Evolutionary conservation across 2,113 vertebrate genomes (phyloP).

Genomic region (Aegotheles bennettii): DNA sequence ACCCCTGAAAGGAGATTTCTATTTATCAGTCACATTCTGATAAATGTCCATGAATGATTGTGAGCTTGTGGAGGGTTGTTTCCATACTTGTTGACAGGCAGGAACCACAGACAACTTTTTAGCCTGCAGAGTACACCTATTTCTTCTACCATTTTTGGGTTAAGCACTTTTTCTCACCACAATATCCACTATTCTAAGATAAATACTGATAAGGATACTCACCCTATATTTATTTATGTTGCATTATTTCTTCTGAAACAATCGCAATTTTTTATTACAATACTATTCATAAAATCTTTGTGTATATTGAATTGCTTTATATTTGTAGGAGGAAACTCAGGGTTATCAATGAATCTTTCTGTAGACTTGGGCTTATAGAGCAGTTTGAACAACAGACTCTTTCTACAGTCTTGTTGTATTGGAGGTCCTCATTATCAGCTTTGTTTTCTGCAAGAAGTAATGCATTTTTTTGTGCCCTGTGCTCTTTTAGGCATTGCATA

Average conservation of each 20-base stretch:
- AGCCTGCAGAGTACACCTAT: neutral
- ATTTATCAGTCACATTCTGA: neutral
- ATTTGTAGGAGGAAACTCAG: neutral
- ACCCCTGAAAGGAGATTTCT: neutral
- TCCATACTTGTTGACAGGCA: neutral
- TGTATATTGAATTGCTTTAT: neutral
- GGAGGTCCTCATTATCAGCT: neutral
- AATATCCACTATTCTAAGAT: neutral
- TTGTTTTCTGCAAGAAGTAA: neutral
- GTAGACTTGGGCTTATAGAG: neutral
- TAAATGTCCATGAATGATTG: neutral
- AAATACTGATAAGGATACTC: neutral
- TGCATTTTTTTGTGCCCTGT: neutral
- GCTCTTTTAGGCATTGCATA: neutral
- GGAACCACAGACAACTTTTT: neutral
- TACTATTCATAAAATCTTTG: neutral
- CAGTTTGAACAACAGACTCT: neutral
- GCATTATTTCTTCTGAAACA: neutral
- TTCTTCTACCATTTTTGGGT: neutral
- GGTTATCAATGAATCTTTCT: neutral
- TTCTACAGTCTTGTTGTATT: fast-evolving
- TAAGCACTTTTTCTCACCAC: neutral
- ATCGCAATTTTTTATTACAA: neutral
- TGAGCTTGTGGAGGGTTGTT: neutral
- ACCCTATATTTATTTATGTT: neutral